These are phyloP conservation scores for Leptatherina wallacei DNA, from an alignment of 2,797 vertebrate genomes.

Conservation along the genomic window DNA sequence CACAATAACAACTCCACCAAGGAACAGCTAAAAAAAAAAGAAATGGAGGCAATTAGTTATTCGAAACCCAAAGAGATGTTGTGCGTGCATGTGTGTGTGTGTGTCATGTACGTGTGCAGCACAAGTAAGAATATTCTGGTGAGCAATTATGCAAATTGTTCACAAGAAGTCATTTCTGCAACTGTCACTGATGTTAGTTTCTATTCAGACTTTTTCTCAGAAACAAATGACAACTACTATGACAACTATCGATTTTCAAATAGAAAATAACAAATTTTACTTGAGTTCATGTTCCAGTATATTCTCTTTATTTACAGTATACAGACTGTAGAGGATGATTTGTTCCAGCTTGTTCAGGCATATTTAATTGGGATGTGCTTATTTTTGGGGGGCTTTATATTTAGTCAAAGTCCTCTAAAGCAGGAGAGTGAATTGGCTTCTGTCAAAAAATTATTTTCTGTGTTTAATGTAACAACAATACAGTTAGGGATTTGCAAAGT, in stretches of 20 bases:
- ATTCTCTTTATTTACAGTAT: no score
- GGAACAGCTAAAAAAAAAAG: neutral
- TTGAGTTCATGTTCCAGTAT: neutral
- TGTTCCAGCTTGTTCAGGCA: no score
- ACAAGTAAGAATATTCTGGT: neutral
- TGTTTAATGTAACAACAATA: neutral
- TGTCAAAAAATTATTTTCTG: neutral
- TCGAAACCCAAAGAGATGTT: no score
- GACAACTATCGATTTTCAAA: no score
- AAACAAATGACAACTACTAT: neutral
- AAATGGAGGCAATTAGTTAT: neutral
- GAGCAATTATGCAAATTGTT: slow-evolving; percentile 1
- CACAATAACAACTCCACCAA: neutral
- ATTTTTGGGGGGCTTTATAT: neutral
- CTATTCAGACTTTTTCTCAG: neutral
- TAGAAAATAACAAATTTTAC: neutral
- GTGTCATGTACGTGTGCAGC: no score
- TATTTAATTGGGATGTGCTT: neutral
- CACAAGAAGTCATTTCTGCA: neutral
- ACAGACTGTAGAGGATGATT: no score
- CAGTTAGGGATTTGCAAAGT: slow-evolving; percentile 15
- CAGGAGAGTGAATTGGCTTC: neutral
- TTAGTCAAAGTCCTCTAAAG: neutral
- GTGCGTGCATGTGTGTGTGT: no score
- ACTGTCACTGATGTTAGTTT: no score